Percentiles rank a stretch among this genome's conserved stretches.
Evolutionary conservation across 2,888 invertebrate species (phyloP).

Genomic region (Athalia cordata): DNA sequence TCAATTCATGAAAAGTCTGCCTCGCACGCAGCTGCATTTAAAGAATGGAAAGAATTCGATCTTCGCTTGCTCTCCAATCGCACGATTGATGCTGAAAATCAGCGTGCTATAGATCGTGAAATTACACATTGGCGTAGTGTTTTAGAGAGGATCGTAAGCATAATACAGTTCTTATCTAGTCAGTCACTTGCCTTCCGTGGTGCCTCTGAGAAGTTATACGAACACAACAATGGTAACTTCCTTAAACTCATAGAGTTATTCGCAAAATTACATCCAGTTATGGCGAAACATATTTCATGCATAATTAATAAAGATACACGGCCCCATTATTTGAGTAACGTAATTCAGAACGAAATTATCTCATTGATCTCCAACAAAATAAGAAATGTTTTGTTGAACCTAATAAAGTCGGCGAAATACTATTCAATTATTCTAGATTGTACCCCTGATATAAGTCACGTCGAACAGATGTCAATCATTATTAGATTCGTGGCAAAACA

Average conservation of each 20-base stretch:
- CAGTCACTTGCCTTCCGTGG: constrained; percentile 50
- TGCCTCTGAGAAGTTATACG: constrained; percentile 44
- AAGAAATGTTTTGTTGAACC: constrained; percentile 45
- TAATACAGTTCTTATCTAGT: constrained; percentile 49
- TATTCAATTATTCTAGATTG: constrained; percentile 58
- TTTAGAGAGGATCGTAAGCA: constrained; percentile 48
- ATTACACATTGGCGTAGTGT: constrained; percentile 48
- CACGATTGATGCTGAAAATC: constrained; percentile 48
- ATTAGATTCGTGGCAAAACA: constrained; percentile 51
- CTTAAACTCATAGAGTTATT: constrained; percentile 51
- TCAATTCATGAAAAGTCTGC: constrained; percentile 48
- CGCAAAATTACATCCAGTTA: constrained; percentile 51
- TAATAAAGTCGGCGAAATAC: constrained; percentile 51
- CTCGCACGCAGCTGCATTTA: constrained; percentile 46
- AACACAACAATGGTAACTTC: constrained; percentile 50
- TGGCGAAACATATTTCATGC: constrained; percentile 47
- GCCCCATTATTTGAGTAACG: constrained; percentile 46
- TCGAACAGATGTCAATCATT: constrained; percentile 57
- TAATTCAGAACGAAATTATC: constrained; percentile 50
- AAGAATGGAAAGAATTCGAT: constrained; percentile 51
- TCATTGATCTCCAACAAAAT: constrained; percentile 44
- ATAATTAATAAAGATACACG: constrained; percentile 12
- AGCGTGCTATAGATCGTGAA: constrained; percentile 47
- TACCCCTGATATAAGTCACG: constrained; percentile 55
- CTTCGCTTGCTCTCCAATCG: constrained; percentile 44